These are phyloP conservation scores for Tachyglossus aculeatus DNA, from an alignment of 2,797 vertebrate genomes.

Conservation along the genomic window DNA sequence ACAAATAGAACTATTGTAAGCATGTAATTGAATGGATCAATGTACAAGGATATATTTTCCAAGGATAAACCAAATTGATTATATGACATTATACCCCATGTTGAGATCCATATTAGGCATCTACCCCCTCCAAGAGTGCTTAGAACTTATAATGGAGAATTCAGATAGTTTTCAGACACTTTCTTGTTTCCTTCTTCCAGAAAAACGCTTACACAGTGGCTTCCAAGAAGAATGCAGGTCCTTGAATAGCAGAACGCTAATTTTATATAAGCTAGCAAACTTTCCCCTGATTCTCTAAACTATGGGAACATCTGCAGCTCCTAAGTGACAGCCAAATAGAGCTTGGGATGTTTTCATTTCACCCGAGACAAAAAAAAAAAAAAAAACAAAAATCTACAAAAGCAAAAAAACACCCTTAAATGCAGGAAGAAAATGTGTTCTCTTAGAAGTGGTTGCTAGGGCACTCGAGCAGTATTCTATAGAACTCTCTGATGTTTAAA, in stretches of 20 bases:
- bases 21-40: too few relatives aligned
- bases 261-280: neutral
- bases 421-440: conserved; percentile 45
- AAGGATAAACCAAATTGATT: too few relatives aligned
- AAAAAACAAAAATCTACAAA: neutral
- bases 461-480: conserved; percentile 42
- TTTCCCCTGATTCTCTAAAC: neutral
- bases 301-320: neutral
- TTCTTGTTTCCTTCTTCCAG: too few relatives aligned
- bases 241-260: neutral
- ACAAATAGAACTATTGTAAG: too few relatives aligned
- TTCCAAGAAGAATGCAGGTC: neutral
- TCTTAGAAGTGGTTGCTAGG: conserved; percentile 49
- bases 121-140: too few relatives aligned
- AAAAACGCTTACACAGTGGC: too few relatives aligned
- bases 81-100: too few relatives aligned
- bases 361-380: too few relatives aligned
- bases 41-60: too few relatives aligned
- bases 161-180: too few relatives aligned
- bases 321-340: neutral
- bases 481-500: conserved; percentile 53
- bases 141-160: too few relatives aligned
- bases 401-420: conserved; percentile 35
- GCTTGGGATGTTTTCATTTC: conserved; percentile 29
- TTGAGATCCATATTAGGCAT: too few relatives aligned